These are phyloP conservation scores for Machaerirhynchus nigripectus DNA, from an alignment of 2,113 vertebrate genomes.

Conservation along the genomic window DNA sequence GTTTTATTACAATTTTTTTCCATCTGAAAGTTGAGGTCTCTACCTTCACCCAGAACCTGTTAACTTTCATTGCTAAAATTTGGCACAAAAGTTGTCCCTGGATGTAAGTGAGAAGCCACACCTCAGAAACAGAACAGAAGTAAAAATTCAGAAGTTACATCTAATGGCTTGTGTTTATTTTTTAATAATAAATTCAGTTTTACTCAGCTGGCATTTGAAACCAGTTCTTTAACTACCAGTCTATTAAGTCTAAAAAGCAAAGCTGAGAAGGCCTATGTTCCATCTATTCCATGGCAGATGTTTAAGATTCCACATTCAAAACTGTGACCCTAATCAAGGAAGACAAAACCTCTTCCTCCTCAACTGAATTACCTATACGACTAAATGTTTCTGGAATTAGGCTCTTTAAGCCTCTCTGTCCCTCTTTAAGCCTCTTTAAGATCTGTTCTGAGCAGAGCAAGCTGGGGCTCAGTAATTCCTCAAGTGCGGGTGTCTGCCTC, in stretches of 20 bases:
- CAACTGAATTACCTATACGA: background rate
- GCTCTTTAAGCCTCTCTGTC: background rate
- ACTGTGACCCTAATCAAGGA: background rate
- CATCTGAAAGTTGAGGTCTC: background rate
- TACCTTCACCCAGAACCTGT: background rate
- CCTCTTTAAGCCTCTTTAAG: background rate
- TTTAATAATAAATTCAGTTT: background rate
- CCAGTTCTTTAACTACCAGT: background rate
- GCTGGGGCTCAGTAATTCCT: background rate
- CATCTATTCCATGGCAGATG: background rate
- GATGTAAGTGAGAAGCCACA: background rate
- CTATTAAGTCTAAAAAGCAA: background rate
- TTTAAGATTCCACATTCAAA: background rate
- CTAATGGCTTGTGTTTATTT: background rate
- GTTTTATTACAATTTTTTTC: background rate
- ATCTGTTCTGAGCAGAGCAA: background rate
- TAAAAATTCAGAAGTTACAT: background rate
- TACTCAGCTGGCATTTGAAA: background rate
- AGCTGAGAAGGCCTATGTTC: background rate
- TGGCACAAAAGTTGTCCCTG: background rate
- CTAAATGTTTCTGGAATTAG: background rate
- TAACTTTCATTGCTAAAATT: background rate
- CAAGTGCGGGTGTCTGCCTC: rapidly evolving
- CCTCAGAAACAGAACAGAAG: background rate
- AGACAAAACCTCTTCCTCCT: background rate